phyloP scores from a whole-genome alignment of 2,888 invertebrate genomes.

The Monoplex corrugatus region DNA sequence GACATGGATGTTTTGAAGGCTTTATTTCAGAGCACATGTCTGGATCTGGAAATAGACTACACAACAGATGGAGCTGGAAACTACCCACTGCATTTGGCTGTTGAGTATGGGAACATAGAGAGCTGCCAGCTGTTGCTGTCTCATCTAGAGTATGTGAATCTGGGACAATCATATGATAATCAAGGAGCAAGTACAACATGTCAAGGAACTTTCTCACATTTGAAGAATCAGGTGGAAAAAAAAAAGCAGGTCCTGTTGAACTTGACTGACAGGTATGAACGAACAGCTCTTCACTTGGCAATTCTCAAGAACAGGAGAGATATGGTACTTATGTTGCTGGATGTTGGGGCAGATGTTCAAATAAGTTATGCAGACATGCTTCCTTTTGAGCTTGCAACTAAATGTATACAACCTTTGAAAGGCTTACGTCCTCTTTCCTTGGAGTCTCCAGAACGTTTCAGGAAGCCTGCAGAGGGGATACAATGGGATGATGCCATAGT shows the following conservation, averaged over 20 bases:
- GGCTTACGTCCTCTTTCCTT: neutral
- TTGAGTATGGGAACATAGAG: neutral
- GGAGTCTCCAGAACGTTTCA: neutral
- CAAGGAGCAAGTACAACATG: too few species aligned
- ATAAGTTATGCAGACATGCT: neutral
- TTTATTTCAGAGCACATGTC: constrained; percentile 57
- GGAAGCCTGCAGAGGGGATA: neutral
- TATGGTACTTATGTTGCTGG: constrained; percentile 11
- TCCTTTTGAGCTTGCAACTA: neutral
- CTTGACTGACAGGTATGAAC: neutral
- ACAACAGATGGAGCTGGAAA: constrained; percentile 49
- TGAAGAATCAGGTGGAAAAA: neutral
- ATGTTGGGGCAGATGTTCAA: neutral
- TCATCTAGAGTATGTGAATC: neutral
- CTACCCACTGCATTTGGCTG: constrained; percentile 27
- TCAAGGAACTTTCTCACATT: too few species aligned
- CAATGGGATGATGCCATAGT: constrained; percentile 17
- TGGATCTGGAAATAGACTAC: constrained; percentile 9
- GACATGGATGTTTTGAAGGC: constrained; percentile 49
- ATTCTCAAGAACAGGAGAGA: neutral
- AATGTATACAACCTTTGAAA: neutral
- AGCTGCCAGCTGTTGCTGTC: neutral
- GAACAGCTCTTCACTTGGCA: constrained; percentile 33
- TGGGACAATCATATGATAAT: too few species aligned
- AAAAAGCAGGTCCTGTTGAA: neutral